Base-by-base conservation (phyloP, 1,140 invertebrate genomes). In the Ceratosolen fusciceps region DNA sequence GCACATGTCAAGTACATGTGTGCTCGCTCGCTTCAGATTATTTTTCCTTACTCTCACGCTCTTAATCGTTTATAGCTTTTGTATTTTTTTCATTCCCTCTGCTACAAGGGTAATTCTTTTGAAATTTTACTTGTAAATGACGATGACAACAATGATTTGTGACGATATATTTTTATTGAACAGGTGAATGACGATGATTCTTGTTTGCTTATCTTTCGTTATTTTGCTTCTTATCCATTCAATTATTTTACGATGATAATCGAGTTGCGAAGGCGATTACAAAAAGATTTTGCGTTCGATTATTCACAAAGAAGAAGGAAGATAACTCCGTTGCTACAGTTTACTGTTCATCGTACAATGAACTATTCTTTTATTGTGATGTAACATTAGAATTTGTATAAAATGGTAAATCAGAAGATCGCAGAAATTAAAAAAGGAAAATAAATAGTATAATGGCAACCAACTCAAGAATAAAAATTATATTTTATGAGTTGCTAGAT, bases 311-410 rank as follows among this genome's bases (percentile, higher is more conserved):
- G 49, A 72, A 72, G 49, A 26, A 75, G 86, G 85, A 83, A 83
- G 86, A 84, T 87, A 87, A 80, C 83, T 84, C 85, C 84, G 82
- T 87, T 77, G 76, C 81, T 84, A 34, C 71, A 81, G 26, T 37
- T 65, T 82, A 82, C 81, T 80, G 62, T 78, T 81, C 67, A 77
- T 82, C 72, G 49, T 84, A 82, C 70, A 77, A 24, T 72, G 58
- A 78, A 74, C 82, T 84, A 83, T 81, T 84, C 83, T n/a, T n/a
- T n/a, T 83, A 82, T 83, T 83, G 81, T 85, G 85, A 80, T 82
- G 80, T 84, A 83, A 84, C 80, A 81, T 82, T 84, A 85, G 49
- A 77, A 87, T 83, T 84, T 82, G 82, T 81, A 84, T 87, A 86
- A n/a, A 87, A 85, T 85, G 83, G 83, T 88, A 88, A 85, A 87